These are phyloP conservation scores for Megalurothrips usitatus DNA, from an alignment of 2,888 invertebrate species.

Conservation along the genomic window DNA sequence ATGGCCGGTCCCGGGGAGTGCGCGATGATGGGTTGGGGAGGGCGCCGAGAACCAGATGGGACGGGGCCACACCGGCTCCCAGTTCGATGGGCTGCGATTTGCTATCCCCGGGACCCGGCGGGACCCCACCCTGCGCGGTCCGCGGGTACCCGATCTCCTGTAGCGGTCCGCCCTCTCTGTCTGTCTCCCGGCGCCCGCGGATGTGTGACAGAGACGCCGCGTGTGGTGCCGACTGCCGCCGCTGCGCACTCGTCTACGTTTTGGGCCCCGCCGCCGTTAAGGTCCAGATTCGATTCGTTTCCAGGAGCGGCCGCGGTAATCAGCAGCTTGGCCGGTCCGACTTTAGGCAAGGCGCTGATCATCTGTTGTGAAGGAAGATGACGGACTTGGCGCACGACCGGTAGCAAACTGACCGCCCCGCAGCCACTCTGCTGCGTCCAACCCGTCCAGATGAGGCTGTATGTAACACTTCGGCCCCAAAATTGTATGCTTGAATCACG, in stretches of 20 bases:
- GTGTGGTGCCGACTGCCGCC: too few relatives aligned
- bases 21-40: neutral
- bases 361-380: neutral
- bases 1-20: neutral
- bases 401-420: too few relatives aligned
- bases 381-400: too few relatives aligned
- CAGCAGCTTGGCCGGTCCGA: neutral
- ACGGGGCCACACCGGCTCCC: neutral
- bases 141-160: neutral
- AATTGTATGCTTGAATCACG: too few relatives aligned
- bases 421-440: too few relatives aligned
- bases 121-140: neutral
- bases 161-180: too few relatives aligned
- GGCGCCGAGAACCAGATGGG: neutral
- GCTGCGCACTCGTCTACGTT: too few relatives aligned
- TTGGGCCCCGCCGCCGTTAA: neutral
- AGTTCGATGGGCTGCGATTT: conserved; percentile 2
- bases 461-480: too few relatives aligned
- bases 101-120: neutral
- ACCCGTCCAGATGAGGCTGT: too few relatives aligned
- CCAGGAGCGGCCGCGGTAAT: neutral
- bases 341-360: neutral
- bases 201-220: too few relatives aligned
- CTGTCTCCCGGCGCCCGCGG: neutral
- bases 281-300: neutral